Base-by-base conservation (phyloP, 1,140 invertebrate genomes). In the Leptestheria dahalacensis region DNA sequence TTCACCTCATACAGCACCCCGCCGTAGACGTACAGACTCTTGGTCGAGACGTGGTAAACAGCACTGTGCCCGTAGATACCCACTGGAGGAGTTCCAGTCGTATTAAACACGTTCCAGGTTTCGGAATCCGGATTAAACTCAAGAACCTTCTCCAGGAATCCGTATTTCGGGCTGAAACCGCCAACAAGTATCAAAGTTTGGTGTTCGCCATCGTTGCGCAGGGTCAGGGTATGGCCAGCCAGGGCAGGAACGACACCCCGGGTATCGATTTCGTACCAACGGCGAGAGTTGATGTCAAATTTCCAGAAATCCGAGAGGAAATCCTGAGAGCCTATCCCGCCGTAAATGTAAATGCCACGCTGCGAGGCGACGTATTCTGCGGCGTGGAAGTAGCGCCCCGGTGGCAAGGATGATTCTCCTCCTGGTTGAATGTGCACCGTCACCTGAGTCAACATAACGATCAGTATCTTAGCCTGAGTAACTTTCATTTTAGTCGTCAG, bases 301-400 rank as follows among this genome's bases (percentile, higher is more conserved):
- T 86, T 88, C 92, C 92, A 97, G 68, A 95, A 91, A 68, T 95
- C 91, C 29, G 78, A 78, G 0, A 91, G 68, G 2, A 88, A 84
- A 60, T 82, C 80, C 57, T 62, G 82, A 80, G 21, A 71, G 68
- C 64, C 72, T 23, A 96, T 74, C 2, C 93, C 93, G 3, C 93
- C 93, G 68, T 85, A 92, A 20, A 97, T 82, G 65, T 85, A 96
- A 65, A 97, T 88, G 24, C 85, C 82, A 68, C 89, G 83, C 63
- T 83, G 80, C 23, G 82, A 83, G 54, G 86, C 82, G 25, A 89
- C 82, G 53, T 91, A 88, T 68, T 90, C 89, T 0, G 91, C 84
- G 0, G 85, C 87, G 67, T 94, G 89, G 65, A 93, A 92, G 68
- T 91, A 91, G 20, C 91, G 75, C 0, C 85, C 84, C 66, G 84